A percentile compares a stretch with the other conserved stretches of the same genome.
phyloP scores from a whole-genome alignment of 2,113 vertebrate genomes.

The Cyphomyrus plagiostoma region DNA sequence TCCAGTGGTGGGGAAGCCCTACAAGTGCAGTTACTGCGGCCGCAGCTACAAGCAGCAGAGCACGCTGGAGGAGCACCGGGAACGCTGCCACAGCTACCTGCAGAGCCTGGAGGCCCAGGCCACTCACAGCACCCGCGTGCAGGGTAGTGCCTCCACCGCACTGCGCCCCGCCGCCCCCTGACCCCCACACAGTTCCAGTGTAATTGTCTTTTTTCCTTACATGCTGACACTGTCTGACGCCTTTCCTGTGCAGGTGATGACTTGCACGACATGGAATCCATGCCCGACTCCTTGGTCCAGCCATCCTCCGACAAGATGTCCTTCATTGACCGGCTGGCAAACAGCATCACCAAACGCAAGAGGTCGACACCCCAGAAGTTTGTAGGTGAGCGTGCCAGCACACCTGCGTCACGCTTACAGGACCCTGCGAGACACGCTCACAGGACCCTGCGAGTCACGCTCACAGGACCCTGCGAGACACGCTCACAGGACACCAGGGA shows the following conservation, averaged over 20 bases:
- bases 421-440: background rate
- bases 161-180: background rate
- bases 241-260: constrained; percentile 67
- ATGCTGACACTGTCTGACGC: background rate
- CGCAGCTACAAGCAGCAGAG: constrained; percentile 94
- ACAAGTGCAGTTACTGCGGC: constrained; percentile 92
- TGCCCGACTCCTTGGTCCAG: constrained; percentile 73
- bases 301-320: constrained; percentile 75
- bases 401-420: background rate
- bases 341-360: constrained; percentile 90
- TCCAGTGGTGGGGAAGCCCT: constrained; percentile 87
- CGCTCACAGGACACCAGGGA: background rate
- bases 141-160: background rate
- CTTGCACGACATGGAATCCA: constrained; percentile 74
- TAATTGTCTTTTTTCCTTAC: background rate
- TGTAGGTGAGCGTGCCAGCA: constrained; percentile 68
- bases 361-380: constrained; percentile 93
- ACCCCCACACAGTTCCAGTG: background rate
- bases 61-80: constrained; percentile 87
- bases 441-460: too few species aligned
- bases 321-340: constrained; percentile 77
- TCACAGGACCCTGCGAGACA: background rate
- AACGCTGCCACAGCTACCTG: constrained; percentile 82
- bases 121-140: constrained; percentile 58
- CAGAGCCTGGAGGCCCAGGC: constrained; percentile 77